These are phyloP conservation scores for Panonychus citri DNA, from an alignment of 1,140 invertebrate genomes.

Conservation along the genomic window DNA sequence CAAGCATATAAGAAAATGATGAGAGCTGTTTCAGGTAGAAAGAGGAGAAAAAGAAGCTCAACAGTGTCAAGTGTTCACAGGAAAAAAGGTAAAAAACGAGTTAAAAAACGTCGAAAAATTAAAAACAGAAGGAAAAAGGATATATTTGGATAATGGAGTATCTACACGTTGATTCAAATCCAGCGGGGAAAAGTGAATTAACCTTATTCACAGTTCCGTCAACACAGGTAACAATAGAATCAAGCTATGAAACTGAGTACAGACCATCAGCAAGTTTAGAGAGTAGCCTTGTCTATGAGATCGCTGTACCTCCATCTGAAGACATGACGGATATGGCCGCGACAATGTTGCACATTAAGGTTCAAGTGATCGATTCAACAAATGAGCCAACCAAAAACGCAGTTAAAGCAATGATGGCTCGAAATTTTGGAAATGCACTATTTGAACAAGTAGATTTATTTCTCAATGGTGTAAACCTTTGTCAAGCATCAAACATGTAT, in stretches of 20 bases:
- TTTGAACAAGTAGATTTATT: neutral
- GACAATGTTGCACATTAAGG: neutral
- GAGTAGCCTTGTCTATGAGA: neutral
- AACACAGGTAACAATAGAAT: neutral
- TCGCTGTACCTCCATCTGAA: neutral
- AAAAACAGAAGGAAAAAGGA: neutral
- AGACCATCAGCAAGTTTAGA: neutral
- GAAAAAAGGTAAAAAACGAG: too few species aligned
- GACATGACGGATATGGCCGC: neutral
- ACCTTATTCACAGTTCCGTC: neutral
- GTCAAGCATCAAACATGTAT: neutral
- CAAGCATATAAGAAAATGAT: too few species aligned
- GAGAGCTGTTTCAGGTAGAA: too few species aligned
- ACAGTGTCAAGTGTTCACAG: too few species aligned
- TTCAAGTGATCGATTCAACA: neutral
- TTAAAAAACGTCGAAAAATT: neutral
- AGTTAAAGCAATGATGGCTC: neutral
- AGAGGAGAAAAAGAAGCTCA: too few species aligned
- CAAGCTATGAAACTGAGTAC: neutral
- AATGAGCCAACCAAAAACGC: neutral
- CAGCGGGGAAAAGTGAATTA: neutral
- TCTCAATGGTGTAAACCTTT: neutral
- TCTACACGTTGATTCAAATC: neutral
- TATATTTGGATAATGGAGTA: neutral
- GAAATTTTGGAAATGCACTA: neutral